Evolutionary conservation across 2,797 vertebrate species (phyloP).

Genomic region (Phaenicophaeus curvirostris): DNA sequence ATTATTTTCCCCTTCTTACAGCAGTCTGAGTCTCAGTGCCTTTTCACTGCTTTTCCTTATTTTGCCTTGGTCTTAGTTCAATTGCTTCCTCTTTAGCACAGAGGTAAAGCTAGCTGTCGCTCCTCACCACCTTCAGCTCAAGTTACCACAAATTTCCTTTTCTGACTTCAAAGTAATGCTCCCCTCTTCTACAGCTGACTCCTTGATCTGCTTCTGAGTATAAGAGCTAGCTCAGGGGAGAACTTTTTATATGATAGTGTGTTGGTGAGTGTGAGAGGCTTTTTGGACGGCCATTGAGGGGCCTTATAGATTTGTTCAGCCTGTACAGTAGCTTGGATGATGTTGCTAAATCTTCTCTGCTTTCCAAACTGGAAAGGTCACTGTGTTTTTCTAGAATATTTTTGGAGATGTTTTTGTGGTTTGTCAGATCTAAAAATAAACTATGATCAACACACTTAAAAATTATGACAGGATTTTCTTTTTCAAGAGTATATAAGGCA

Average conservation of each 20-base stretch:
- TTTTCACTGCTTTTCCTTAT: neutral
- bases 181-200: neutral
- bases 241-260: neutral
- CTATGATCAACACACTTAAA: constrained; percentile 21
- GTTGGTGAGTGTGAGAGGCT: neutral
- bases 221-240: neutral
- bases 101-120: neutral
- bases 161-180: neutral
- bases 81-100: neutral
- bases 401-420: constrained; percentile 52
- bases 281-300: neutral
- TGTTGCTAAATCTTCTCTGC: neutral
- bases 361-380: constrained; percentile 32
- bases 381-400: constrained; percentile 46
- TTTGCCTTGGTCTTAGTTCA: neutral
- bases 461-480: neutral
- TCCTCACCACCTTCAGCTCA: neutral
- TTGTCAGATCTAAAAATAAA: constrained; percentile 63
- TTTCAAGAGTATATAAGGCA: neutral
- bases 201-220: neutral
- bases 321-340: neutral
- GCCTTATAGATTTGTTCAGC: neutral
- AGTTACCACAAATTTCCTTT: rapidly evolving
- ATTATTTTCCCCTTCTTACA: neutral
- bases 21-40: neutral